Evolutionary conservation across 2,888 invertebrate genomes (phyloP).

Genomic region (Rhagium mordax): DNA sequence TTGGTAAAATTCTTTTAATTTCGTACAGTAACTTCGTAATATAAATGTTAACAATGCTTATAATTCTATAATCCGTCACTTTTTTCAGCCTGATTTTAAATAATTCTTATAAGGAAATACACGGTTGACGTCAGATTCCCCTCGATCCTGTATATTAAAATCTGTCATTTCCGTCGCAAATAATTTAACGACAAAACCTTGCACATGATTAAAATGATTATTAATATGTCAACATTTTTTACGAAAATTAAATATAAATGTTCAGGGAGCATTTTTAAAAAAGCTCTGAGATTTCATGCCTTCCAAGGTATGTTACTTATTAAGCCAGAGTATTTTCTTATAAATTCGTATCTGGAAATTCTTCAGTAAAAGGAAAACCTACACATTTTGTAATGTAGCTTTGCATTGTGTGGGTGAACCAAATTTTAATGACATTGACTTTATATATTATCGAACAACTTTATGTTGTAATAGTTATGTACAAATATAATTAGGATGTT

Average conservation of each 20-base stretch:
- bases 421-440: neutral
- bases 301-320: neutral
- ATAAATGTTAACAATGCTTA: too few relatives aligned
- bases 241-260: too few relatives aligned
- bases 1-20: too few relatives aligned
- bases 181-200: neutral
- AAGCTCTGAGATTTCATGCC: neutral
- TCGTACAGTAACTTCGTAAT: too few relatives aligned
- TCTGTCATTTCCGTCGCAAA: neutral
- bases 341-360: neutral
- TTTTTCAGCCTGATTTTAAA: too few relatives aligned
- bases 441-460: neutral
- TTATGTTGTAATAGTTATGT: neutral
- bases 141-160: too few relatives aligned
- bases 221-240: too few relatives aligned
- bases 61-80: too few relatives aligned
- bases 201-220: too few relatives aligned
- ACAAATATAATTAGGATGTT: neutral
- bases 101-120: too few relatives aligned
- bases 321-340: neutral
- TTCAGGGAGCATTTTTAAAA: neutral
- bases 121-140: too few relatives aligned
- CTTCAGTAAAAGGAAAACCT: neutral
- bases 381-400: neutral
- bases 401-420: neutral